phyloP scores from a whole-genome alignment of 2,888 invertebrate genomes.

The Polymixis flavicincta region DNA sequence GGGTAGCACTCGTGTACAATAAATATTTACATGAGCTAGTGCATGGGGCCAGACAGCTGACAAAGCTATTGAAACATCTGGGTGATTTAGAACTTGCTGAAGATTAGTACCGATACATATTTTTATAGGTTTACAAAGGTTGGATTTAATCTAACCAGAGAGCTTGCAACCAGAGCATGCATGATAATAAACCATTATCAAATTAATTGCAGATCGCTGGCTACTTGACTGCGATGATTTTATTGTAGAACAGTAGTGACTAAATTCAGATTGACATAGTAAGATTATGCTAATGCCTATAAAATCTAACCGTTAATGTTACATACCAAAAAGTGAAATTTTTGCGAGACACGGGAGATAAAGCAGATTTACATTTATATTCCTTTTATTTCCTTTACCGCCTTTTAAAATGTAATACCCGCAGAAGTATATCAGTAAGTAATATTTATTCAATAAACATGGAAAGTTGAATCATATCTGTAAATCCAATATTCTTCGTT shows the following conservation, averaged over 20 bases:
- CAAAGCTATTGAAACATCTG: constrained; percentile 9
- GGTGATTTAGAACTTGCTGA: background rate
- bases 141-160: background rate
- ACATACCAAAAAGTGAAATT: background rate
- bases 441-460: constrained; percentile 67
- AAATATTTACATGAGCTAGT: constrained; percentile 58
- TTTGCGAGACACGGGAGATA: background rate
- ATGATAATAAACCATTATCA: background rate
- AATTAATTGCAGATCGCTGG: background rate
- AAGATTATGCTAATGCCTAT: background rate
- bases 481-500: constrained; percentile 67
- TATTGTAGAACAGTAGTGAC: background rate
- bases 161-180: background rate
- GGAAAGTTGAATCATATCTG: constrained; percentile 56
- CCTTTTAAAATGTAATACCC: constrained; percentile 39
- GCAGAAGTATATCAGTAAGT: constrained; percentile 43
- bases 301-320: background rate
- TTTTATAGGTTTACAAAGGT: background rate
- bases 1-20: constrained; percentile 60
- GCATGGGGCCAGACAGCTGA: constrained; percentile 12
- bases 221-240: background rate
- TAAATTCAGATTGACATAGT: too few species aligned
- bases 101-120: background rate
- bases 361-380: background rate
- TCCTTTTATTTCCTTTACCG: constrained; percentile 5